Evolutionary conservation across 2,113 vertebrate species (phyloP), one percentile per base, ranked within the genome.

Genomic region (Perca flavescens): DNA sequence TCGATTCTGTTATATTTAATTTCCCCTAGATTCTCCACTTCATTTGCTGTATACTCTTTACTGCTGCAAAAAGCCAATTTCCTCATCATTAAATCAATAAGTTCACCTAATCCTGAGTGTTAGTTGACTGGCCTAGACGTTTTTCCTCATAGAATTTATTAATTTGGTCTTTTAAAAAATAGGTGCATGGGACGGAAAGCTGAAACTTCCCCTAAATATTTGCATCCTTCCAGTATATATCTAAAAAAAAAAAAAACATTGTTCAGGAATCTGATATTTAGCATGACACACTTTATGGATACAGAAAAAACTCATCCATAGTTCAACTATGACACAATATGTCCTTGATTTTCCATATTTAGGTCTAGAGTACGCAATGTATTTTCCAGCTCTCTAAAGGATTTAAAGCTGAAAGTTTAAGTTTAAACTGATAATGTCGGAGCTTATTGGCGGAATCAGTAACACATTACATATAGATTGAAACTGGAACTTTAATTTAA

Each of bases 1-100:
- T 87, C 8, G 80, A 87, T 79, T 46, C 17, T 13, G 21, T 54
- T 64, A 34, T 67, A 79, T 88, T 86, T 83, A 68, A 86, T 86
- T 83, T 77, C 81, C 78, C 8, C 7, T n/a, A 12, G 21, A 63
- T 65, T 40, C 47, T 81, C 62, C 3, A 3, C 36, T 71, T 63
- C 12, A 57, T 13, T 16, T 1, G 5, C 28, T 65, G 69, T 28
- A 22, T 22, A 9, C 16, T 54, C 16, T 75, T 43, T 57, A 36
- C 15, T 54, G 36, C 56, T 19, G 21, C 25, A 52, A n/a, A 25
- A 64, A 25, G 0, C 22, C 16, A 4, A 61, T 66, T 84, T 84
- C 77, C 58, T 82, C 72, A n/a, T 31, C 12, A 34, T 56, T 56
- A 17, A 62, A 63, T 68, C 58, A 53, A 46, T 46, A 46, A 31